Evolutionary conservation across 2,797 vertebrate genomes (phyloP).

Genomic region (Phoeniculus purpureus): DNA sequence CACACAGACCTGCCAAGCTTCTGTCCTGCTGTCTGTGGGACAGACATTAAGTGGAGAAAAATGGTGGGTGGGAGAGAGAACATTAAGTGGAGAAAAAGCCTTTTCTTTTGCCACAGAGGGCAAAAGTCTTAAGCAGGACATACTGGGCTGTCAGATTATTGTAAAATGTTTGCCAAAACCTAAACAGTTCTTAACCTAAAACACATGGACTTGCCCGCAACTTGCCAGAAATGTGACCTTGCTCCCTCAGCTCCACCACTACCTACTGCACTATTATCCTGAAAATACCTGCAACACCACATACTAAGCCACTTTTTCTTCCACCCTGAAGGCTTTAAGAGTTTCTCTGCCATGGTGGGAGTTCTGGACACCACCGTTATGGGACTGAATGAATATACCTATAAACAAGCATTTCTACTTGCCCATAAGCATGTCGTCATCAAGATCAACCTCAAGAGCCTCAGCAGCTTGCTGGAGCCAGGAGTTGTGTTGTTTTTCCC

Average conservation of each 20-base stretch:
- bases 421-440: conserved; percentile 91
- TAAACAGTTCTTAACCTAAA: neutral
- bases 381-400: neutral
- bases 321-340: neutral
- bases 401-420: conserved; percentile 13
- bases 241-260: neutral
- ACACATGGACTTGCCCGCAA: neutral
- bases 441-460: conserved; percentile 91
- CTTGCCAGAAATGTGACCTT: neutral
- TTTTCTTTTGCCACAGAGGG: neutral
- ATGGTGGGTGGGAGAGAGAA: neutral
- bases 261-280: neutral
- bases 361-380: neutral
- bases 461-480: conserved; percentile 93
- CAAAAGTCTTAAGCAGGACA: neutral
- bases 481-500: conserved; percentile 91
- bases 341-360: neutral
- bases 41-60: too few relatives aligned
- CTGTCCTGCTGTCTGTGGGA: neutral
- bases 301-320: neutral
- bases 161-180: neutral
- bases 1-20: conserved; percentile 10
- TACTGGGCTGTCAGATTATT: neutral
- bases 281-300: neutral
- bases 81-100: neutral